phyloP scores from a whole-genome alignment of 2,113 vertebrate genomes.

The Chamaetylas fuelleborni region DNA sequence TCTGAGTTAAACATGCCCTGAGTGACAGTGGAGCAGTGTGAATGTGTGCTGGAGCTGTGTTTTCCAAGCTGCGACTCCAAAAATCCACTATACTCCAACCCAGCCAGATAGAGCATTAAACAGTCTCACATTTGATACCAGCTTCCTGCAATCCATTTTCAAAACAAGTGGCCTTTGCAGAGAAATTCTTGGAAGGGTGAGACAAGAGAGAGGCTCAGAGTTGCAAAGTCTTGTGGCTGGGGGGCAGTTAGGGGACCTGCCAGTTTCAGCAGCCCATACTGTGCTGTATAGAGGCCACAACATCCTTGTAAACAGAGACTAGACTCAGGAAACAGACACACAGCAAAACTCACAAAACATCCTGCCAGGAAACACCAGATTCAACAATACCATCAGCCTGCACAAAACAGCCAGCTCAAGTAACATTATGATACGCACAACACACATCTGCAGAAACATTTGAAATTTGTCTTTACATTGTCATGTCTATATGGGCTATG shows the following conservation, averaged over 20 bases:
- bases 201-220: slow-evolving; percentile 41
- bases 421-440: not conserved
- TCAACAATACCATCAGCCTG: slow-evolving; percentile 65
- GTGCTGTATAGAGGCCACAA: slow-evolving; percentile 45
- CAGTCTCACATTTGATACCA: slow-evolving; percentile 2
- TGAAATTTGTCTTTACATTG: not conserved
- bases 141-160: not conserved
- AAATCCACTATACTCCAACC: not conserved
- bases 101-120: not conserved
- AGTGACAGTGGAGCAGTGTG: not conserved
- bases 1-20: not conserved
- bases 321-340: slow-evolving; percentile 77
- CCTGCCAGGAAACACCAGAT: slow-evolving; percentile 79
- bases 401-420: not conserved
- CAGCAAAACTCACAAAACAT: slow-evolving; percentile 80
- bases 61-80: not conserved
- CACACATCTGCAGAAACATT: not conserved
- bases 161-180: slow-evolving; percentile 49
- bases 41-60: not conserved
- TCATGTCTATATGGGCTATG: not conserved
- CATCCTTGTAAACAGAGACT: slow-evolving; percentile 68
- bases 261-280: not conserved
- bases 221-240: not conserved
- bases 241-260: not conserved
- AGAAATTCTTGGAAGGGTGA: slow-evolving; percentile 59